Base-by-base conservation (phyloP, 2,888 invertebrate genomes). In the Hymenopus coronatus region DNA sequence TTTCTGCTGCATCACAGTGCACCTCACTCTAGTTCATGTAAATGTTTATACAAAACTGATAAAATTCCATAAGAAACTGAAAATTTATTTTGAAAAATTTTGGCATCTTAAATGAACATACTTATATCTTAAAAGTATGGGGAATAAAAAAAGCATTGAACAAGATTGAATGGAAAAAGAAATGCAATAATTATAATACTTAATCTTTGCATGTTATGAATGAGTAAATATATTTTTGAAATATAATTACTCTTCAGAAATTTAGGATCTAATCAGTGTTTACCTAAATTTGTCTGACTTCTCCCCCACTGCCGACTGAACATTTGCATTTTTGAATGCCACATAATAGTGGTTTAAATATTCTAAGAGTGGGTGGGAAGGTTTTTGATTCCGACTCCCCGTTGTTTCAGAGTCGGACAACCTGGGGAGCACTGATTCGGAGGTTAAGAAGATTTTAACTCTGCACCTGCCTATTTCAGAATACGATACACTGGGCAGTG, bases 391-490 rank as follows among this genome's bases (percentile, higher is more conserved):
- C 90, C 89, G 88, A 88, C 88, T 89, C 87, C 70, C 88, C 89
- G 82, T 90, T 90, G 89, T 91, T 91, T 90, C 92, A 91, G 92
- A 98, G 95, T 97, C 97, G 94, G 97, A 97, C 96, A 97, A 97
- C 96, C 96, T 97, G 96, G 97, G 98, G 94, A 97, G 97, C 93
- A 97, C 97, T 95, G 97, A 98, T 96, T 97, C 97, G 94, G 97
- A 98, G 96, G 97, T 97, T 95, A 97, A 97, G 96, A 97, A 97
- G 96, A 97, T 97, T 95, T 94, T 97, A 96, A 97, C 97, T 94
- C 96, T 97, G 94, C 97, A 97, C 96, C 96, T 97, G 95, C 97
- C 97, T 95, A 97, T 97, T 96, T 97, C 97, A 96, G 98, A 97
- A 95, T 97, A 98, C 95, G 98, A 98, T 95, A 96, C 96, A 92